Base-by-base conservation (phyloP, 2,888 invertebrate species). In the Agrotis segetum region DNA sequence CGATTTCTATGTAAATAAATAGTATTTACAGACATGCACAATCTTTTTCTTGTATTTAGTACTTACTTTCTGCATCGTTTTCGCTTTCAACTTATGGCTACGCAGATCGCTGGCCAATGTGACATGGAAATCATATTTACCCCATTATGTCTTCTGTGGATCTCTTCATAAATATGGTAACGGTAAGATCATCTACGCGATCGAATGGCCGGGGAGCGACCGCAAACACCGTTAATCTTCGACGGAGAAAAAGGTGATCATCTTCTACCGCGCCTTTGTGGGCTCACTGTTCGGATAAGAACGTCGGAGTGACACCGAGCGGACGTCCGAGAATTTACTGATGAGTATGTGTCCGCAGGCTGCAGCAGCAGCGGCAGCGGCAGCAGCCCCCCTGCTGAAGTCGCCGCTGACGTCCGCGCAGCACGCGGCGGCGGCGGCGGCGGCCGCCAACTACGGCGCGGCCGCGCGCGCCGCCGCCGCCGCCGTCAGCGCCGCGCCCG, bases 371-470 rank as follows among this genome's bases (percentile, higher is more conserved):
- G 97, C 97, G 83, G 97, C 97, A 83, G 97, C 98, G 89, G 98
- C 98, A 85, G 97, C 98, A 83, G 97, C 97, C 86, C 98, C 98
- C 72, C 96, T 98, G 94, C 96, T 98, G 96, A 98, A 98, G 97
- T 98, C 98, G 80, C 98, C 98, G 92, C 96, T 98, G 96, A 98
- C 97, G 93, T 96, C 97, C 93, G 98, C 98, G 93, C 98, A 98
- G 96, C 98, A 98, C 97, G 98, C 98, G 84, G 98, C 98, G 88
- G 98, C 98, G 91, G 98, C 98, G 91, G 98, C 98, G 79, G 98
- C 98, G 87, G 98, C 98, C 70, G 98, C 98, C 82, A 98, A 98
- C 95, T 98, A 98, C 91, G 98, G 98, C 79, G 98, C 98, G 49
- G 98, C 98, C 84, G 98, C 98, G 83, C 97, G 98, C 85, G 98